Evolutionary conservation across 2,888 invertebrate species (phyloP).

Genomic region (Peribatodes rhomboidaria): DNA sequence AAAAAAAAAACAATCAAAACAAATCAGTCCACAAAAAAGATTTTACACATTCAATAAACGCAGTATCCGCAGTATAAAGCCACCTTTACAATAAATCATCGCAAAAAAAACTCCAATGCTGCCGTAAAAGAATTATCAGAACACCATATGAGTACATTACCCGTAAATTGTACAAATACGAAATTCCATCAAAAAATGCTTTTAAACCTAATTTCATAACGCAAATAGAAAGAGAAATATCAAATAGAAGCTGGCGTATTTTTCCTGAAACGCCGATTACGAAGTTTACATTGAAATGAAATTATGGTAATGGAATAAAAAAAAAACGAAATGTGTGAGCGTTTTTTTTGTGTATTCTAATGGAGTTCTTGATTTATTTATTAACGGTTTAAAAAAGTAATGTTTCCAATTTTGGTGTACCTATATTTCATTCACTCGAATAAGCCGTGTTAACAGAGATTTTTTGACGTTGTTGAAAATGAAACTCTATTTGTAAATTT

Average conservation of each 20-base stretch:
- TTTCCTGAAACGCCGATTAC: conserved; percentile 53
- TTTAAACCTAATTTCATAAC: conserved; percentile 42
- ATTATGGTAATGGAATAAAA: conserved; percentile 50
- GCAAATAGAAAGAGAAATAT: conserved; percentile 49
- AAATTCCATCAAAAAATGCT: conserved; percentile 40
- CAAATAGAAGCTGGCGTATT: conserved; percentile 41
- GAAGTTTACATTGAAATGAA: conserved; percentile 54
- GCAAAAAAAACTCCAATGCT: conserved; percentile 13
- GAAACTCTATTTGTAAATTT: no score
- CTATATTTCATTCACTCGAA: no score
- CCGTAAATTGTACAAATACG: conserved; percentile 37
- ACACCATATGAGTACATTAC: conserved; percentile 19
- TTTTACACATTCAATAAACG: no score
- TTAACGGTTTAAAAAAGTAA: background rate
- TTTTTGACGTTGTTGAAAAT: no score
- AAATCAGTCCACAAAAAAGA: no score
- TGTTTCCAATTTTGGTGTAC: background rate
- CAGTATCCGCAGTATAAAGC: no score
- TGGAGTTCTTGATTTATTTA: background rate
- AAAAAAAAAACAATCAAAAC: no score
- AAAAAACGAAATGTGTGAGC: conserved; percentile 24
- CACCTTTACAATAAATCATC: background rate
- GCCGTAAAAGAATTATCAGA: conserved; percentile 28
- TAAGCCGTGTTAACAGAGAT: no score
- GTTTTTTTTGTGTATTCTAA: conserved; percentile 6